Evolutionary conservation across 2,113 vertebrate genomes (phyloP).

Genomic region (Thunnus thynnus): DNA sequence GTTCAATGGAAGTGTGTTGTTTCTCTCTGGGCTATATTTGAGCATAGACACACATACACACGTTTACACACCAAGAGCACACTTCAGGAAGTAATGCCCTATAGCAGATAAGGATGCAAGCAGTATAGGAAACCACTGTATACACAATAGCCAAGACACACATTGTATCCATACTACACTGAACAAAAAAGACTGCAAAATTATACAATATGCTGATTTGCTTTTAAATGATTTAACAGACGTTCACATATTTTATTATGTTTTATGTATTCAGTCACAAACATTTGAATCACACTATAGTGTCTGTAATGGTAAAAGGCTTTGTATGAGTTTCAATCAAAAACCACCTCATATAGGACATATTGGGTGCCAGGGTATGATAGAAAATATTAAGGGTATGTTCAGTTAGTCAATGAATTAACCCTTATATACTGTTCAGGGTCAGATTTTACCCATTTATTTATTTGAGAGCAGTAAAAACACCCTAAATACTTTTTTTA

Average conservation of each 20-base stretch:
- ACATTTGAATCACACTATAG: too few species aligned
- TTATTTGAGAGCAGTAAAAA: too few species aligned
- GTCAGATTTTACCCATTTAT: too few species aligned
- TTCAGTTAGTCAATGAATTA: background rate
- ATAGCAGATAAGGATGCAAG: slow-evolving; percentile 52
- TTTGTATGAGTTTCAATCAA: too few species aligned
- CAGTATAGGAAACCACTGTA: slow-evolving; percentile 18
- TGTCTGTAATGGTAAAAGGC: too few species aligned
- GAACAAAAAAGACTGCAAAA: too few species aligned
- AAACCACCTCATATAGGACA: too few species aligned
- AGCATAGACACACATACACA: background rate
- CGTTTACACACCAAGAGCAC: slow-evolving; percentile 6
- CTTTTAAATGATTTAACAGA: too few species aligned
- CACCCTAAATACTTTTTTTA: too few species aligned
- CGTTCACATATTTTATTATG: background rate
- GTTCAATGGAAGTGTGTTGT: slow-evolving; percentile 15
- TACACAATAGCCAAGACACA: background rate
- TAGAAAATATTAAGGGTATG: too few species aligned
- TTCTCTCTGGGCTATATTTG: slow-evolving; percentile 20
- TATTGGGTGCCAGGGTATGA: too few species aligned
- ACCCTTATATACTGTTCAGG: too few species aligned
- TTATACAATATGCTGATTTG: background rate
- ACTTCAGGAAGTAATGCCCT: slow-evolving; percentile 64
- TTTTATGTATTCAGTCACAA: background rate
- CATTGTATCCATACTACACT: background rate